A percentile compares a stretch with the other conserved stretches of the same genome.
phyloP scores from a whole-genome alignment of 1,140 invertebrate species.

The Dinoponera quadriceps region DNA sequence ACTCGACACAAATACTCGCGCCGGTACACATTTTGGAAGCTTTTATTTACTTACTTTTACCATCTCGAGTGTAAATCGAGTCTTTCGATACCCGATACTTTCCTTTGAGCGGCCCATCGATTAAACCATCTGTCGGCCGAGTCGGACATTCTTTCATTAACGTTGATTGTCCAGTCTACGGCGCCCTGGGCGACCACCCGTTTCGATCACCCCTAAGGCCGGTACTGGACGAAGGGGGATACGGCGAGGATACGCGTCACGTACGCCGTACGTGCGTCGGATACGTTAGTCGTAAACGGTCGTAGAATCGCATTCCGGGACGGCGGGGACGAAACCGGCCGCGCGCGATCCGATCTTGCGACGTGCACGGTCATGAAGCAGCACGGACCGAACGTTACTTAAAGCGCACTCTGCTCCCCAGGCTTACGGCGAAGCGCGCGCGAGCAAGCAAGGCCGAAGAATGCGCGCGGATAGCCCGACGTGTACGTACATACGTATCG shows the following conservation, averaged over 20 bases:
- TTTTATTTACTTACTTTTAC: neutral
- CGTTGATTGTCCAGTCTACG: neutral
- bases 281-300: slow-evolving; percentile 74
- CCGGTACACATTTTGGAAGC: neutral
- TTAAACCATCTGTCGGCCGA: slow-evolving; percentile 5
- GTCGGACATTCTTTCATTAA: neutral
- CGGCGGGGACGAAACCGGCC: slow-evolving; percentile 6
- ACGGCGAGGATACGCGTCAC: slow-evolving; percentile 67
- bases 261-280: slow-evolving; percentile 73
- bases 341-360: slow-evolving; percentile 67
- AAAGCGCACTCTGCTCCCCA: slow-evolving; percentile 34
- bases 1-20: neutral
- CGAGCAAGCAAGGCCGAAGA: slow-evolving; percentile 12
- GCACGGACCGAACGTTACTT: slow-evolving; percentile 68
- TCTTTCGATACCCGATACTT: neutral
- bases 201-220: slow-evolving; percentile 32
- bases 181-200: neutral
- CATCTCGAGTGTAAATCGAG: too few species aligned
- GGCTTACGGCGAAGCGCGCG: slow-evolving; percentile 4
- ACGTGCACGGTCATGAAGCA: slow-evolving; percentile 41
- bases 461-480: slow-evolving; percentile 15
- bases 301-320: slow-evolving; percentile 67
- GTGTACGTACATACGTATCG: slow-evolving; percentile 4
- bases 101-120: too few species aligned
- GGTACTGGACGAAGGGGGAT: slow-evolving; percentile 42